Conservation (phyloP, 2,888 invertebrate genomes). For the Drosophila meridiana region DNA sequence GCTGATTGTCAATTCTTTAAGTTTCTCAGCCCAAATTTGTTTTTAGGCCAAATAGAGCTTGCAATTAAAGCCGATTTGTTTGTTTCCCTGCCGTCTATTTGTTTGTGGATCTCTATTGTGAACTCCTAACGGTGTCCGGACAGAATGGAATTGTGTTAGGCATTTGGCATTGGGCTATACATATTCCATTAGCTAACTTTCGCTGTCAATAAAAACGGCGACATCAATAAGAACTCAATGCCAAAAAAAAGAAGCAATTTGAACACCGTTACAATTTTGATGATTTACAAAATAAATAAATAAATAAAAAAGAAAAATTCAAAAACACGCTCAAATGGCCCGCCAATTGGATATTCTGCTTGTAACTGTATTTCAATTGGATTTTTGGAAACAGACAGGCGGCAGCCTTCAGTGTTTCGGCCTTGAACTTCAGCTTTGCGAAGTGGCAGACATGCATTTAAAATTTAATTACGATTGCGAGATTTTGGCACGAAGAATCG, state of each 20-base stretch:
- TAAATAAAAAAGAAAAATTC: slow-evolving; percentile 17
- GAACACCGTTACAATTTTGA: slow-evolving; percentile 54
- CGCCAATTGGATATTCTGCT: slow-evolving; percentile 48
- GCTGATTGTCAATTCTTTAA: slow-evolving; percentile 5
- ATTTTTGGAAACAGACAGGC: slow-evolving; percentile 18
- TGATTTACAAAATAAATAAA: slow-evolving; percentile 16
- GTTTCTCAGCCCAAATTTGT: slow-evolving; percentile 14
- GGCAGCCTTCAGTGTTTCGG: slow-evolving; percentile 27
- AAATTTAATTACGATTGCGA: slow-evolving; percentile 41
- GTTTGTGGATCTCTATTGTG: slow-evolving; percentile 3
- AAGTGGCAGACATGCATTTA: slow-evolving; percentile 38
- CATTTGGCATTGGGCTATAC: slow-evolving; percentile 28
- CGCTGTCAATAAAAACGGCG: slow-evolving; percentile 25
- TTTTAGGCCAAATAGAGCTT: background rate
- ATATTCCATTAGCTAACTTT: slow-evolving; percentile 44
- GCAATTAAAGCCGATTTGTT: slow-evolving; percentile 28
- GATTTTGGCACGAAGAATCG: slow-evolving; percentile 58
- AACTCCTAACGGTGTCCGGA: slow-evolving; percentile 18
- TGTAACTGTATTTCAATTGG: slow-evolving; percentile 27
- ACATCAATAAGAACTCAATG: slow-evolving; percentile 34
- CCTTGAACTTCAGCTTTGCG: slow-evolving; percentile 55
- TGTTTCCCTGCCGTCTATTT: background rate
- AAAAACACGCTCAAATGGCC: slow-evolving; percentile 41
- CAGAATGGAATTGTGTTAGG: slow-evolving; percentile 43
- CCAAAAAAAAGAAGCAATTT: slow-evolving; percentile 43